Conservation (phyloP, 37 sponge, comb jelly and placozoan species). For the Amphimedon queenslandica region DNA sequence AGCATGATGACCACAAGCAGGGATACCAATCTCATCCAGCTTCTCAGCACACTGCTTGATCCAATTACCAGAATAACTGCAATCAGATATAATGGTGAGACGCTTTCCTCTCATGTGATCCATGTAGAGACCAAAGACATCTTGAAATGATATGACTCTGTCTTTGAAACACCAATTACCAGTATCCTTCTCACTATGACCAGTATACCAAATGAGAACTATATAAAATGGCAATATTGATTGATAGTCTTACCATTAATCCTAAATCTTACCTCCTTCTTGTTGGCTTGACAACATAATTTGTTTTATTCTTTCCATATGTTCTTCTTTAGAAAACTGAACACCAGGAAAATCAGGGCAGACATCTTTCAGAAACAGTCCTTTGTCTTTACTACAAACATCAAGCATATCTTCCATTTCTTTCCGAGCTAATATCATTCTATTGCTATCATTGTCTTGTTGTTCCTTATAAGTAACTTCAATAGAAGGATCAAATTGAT, state of each 20-base stretch:
- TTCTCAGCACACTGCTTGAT: slow-evolving; percentile 5
- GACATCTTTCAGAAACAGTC: background rate
- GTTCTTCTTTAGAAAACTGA: background rate
- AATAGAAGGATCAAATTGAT: background rate
- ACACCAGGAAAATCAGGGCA: background rate
- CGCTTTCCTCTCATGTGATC: slow-evolving; percentile 28
- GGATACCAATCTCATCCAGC: slow-evolving; percentile 46
- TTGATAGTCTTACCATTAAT: background rate
- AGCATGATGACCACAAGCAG: slow-evolving; percentile 65
- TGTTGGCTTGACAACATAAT: background rate
- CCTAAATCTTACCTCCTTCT: background rate
- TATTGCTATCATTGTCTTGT: background rate
- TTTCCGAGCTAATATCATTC: background rate
- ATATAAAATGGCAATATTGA: background rate
- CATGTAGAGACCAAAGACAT: slow-evolving; percentile 49
- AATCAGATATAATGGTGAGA: slow-evolving; percentile 52
- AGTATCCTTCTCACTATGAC: slow-evolving; percentile 53
- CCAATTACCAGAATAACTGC: slow-evolving; percentile 60
- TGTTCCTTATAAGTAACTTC: background rate
- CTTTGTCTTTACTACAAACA: background rate
- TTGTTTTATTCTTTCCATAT: slow-evolving; percentile 2
- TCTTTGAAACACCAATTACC: slow-evolving; percentile 86
- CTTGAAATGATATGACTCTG: slow-evolving; percentile 55
- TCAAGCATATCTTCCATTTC: background rate
- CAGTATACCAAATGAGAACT: slow-evolving; percentile 66